These are phyloP conservation scores for Hapalemur alaotrensis DNA, from an alignment of 2,797 vertebrate genomes.

Conservation along the genomic window DNA sequence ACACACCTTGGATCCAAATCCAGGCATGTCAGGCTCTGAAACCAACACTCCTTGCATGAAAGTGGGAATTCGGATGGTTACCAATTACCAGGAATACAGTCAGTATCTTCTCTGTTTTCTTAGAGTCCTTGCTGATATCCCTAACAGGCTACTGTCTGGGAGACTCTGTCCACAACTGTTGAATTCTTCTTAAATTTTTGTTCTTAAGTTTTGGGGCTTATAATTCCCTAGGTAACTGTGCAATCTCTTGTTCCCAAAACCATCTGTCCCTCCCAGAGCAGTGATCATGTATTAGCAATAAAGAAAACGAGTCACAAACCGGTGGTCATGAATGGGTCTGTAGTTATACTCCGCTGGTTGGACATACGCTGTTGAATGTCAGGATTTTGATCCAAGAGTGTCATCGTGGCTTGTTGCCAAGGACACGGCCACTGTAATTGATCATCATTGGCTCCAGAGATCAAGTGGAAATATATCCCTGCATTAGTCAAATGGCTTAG, in stretches of 20 bases:
- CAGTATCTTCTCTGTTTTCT: not conserved
- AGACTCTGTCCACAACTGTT: not conserved
- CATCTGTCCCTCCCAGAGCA: not conserved
- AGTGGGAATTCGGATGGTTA: not conserved
- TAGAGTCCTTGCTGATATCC: not conserved
- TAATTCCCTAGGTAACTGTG: not conserved
- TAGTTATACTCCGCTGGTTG: constrained; percentile 93
- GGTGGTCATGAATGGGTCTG: constrained; percentile 85
- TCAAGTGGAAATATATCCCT: constrained; percentile 88
- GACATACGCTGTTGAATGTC: constrained; percentile 94
- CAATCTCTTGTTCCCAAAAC: not conserved
- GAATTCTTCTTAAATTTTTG: not conserved
- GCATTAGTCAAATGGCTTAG: constrained; percentile 80
- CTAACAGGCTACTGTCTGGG: not conserved
- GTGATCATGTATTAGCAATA: not conserved
- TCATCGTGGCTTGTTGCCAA: constrained; percentile 89
- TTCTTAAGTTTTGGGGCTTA: not conserved
- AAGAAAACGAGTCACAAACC: constrained; percentile 70
- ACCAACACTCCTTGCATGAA: not conserved
- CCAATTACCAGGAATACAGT: not conserved
- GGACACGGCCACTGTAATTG: constrained; percentile 90
- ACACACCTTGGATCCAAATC: not conserved
- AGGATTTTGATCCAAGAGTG: constrained; percentile 94
- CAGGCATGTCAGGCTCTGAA: not conserved
- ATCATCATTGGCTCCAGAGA: constrained; percentile 88